These are phyloP conservation scores for Haemorhous mexicanus DNA, from an alignment of 2,113 vertebrate genomes.

Conservation along the genomic window DNA sequence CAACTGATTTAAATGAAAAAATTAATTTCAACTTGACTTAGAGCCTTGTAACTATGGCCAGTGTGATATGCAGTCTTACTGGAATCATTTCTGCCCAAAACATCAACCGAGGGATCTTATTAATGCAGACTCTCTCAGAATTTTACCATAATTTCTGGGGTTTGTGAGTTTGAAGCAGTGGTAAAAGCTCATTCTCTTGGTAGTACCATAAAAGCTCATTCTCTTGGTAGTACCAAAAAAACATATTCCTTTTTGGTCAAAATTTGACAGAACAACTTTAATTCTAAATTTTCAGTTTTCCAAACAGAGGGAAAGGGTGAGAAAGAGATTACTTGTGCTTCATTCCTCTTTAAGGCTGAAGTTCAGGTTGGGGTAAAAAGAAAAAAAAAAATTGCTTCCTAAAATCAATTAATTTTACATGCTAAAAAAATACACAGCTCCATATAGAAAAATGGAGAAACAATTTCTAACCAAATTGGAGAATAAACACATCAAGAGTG, in stretches of 20 bases:
- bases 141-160: background rate
- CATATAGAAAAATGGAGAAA: background rate
- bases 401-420: background rate
- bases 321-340: background rate
- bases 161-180: background rate
- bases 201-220: background rate
- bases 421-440: background rate
- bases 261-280: background rate
- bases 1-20: background rate
- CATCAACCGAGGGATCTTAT: background rate
- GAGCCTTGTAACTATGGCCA: accelerated
- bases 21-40: background rate
- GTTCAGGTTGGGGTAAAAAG: background rate
- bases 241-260: background rate
- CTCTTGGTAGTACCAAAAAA: background rate
- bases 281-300: background rate
- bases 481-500: background rate
- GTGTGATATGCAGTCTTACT: accelerated
- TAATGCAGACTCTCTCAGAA: background rate
- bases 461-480: conserved; percentile 40
- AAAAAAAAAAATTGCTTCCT: background rate
- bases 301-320: background rate
- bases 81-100: background rate
- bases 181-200: background rate
- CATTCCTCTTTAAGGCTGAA: background rate